phyloP scores from a whole-genome alignment of 2,888 invertebrate genomes.

The Portevinia maculata region DNA sequence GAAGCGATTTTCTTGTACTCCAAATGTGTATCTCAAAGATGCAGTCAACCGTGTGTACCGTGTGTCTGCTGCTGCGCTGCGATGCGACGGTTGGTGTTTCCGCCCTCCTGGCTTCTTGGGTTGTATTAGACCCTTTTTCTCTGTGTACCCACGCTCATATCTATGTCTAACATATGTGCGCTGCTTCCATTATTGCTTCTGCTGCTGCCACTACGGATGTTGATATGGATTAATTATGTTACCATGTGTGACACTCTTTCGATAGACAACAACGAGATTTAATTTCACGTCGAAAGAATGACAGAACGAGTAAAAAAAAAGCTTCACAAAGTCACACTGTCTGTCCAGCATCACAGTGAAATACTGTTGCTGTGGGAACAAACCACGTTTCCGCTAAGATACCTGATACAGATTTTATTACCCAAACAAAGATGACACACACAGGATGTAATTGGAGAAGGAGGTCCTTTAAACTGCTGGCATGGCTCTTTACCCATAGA shows the following conservation, averaged over 20 bases:
- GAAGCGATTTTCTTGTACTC: conserved; percentile 69
- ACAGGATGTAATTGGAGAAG: conserved; percentile 65
- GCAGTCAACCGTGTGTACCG: conserved; percentile 69
- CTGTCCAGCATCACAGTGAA: conserved; percentile 69
- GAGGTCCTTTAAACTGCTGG: no score
- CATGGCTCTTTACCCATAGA: conserved; percentile 5
- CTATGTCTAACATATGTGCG: conserved; percentile 71
- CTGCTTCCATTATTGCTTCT: conserved; percentile 44
- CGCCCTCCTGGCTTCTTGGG: conserved; percentile 60
- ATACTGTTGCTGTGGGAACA: conserved; percentile 72
- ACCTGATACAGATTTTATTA: conserved; percentile 65
- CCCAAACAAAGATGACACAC: conserved; percentile 42
- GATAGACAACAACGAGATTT: conserved; percentile 72
- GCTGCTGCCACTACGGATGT: conserved; percentile 41
- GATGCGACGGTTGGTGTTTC: conserved; percentile 46
- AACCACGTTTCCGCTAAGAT: conserved; percentile 65
- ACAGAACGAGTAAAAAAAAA: conserved; percentile 23
- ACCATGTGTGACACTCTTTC: conserved; percentile 72
- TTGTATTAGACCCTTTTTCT: conserved; percentile 58
- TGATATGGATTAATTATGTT: conserved; percentile 71
- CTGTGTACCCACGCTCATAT: conserved; percentile 74
- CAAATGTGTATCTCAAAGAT: conserved; percentile 69
- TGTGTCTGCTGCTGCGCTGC: conserved; percentile 47
- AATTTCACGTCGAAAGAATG: conserved; percentile 55
- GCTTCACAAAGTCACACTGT: conserved; percentile 57